Conservation (phyloP, 2,888 invertebrate species). For the Alentia gelatinosa region DNA sequence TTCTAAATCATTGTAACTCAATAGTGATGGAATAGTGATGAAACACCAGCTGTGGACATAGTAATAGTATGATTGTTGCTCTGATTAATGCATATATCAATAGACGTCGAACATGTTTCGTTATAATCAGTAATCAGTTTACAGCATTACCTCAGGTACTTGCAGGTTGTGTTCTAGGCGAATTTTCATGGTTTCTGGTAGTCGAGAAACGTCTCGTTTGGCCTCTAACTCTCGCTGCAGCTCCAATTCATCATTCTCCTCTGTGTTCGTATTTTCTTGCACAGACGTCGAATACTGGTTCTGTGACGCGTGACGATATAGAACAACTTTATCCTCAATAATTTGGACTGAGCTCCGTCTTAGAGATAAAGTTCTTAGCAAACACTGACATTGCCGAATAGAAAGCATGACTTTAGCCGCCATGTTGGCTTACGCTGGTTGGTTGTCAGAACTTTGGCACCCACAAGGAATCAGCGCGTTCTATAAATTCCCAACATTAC, state of each 20-base stretch:
- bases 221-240: neutral
- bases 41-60: too few species aligned
- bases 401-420: conserved; percentile 51
- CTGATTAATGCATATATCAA: too few species aligned
- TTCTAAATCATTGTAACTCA: too few species aligned
- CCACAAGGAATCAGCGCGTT: neutral
- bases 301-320: neutral
- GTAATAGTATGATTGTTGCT: too few species aligned
- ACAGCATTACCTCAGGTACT: conserved; percentile 44
- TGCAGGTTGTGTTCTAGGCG: conserved; percentile 58
- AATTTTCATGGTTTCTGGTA: conserved; percentile 52
- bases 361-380: neutral
- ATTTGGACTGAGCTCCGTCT: neutral
- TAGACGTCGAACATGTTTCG: too few species aligned
- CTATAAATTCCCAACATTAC: neutral
- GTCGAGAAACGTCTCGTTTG: conserved; percentile 60
- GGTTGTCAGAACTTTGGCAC: neutral
- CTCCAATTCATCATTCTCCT: neutral
- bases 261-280: neutral
- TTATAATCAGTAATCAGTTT: neutral
- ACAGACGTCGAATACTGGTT: neutral
- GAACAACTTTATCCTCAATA: neutral
- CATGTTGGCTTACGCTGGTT: conserved; percentile 14
- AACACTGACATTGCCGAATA: neutral
- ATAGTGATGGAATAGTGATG: too few species aligned